Evolutionary conservation across 1,140 invertebrate genomes (phyloP).

Genomic region (Andricus grossulariae): DNA sequence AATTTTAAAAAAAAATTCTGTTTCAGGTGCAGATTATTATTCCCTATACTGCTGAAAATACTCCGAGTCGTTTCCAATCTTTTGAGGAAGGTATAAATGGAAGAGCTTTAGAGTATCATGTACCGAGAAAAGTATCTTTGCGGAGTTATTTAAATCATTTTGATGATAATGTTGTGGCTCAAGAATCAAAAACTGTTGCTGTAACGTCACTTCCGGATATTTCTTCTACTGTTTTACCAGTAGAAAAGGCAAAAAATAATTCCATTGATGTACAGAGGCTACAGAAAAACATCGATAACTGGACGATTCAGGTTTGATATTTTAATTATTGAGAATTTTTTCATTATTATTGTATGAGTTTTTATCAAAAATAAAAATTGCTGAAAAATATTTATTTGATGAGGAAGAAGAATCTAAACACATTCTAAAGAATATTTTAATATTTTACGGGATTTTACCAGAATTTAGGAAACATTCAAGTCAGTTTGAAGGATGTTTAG

Average conservation of each 20-base stretch:
- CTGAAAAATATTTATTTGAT: too few relatives aligned
- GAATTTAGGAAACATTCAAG: too few relatives aligned
- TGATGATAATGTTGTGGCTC: constrained; percentile 62
- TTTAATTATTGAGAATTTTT: constrained; percentile 14
- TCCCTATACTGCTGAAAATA: constrained; percentile 82
- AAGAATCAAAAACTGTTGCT: constrained; percentile 71
- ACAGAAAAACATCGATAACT: constrained; percentile 89
- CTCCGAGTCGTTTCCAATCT: constrained; percentile 76
- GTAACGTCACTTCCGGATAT: constrained; percentile 59
- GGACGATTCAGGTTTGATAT: constrained; percentile 85
- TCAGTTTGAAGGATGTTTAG: too few relatives aligned
- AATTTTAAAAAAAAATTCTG: not conserved
- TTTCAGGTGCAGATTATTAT: constrained; percentile 84
- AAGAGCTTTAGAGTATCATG: constrained; percentile 36
- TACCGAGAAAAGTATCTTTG: constrained; percentile 73
- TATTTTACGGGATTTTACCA: too few relatives aligned
- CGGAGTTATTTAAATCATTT: constrained; percentile 37
- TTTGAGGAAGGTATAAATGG: constrained; percentile 61
- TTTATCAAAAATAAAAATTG: too few relatives aligned
- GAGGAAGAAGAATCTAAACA: too few relatives aligned
- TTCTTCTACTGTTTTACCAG: constrained; percentile 36
- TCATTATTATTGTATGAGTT: not conserved
- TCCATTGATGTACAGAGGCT: constrained; percentile 83
- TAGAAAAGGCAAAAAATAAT: constrained; percentile 64
- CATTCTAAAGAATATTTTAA: too few relatives aligned